Conservation (phyloP, 35 echinoderm and acorn worm species). For the Apostichopus californicus region DNA sequence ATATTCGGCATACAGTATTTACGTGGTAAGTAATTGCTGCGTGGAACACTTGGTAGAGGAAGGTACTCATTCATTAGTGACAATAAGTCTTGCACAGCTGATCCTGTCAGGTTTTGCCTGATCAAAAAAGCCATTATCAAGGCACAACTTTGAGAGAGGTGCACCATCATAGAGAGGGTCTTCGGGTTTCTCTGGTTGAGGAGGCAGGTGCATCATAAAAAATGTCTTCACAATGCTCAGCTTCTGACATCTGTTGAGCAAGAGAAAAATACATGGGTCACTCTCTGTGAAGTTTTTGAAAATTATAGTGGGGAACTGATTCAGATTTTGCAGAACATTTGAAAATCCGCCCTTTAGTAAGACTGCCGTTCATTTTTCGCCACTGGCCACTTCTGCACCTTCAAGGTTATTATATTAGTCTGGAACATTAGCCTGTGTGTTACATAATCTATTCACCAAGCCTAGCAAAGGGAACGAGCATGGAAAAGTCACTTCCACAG, state of each 20-base stretch:
- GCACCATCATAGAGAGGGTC: background rate
- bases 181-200: background rate
- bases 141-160: background rate
- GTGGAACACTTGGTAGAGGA: background rate
- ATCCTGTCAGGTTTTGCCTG: background rate
- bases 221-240: background rate
- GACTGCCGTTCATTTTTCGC: no score
- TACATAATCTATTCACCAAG: no score
- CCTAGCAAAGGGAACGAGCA: no score
- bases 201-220: background rate
- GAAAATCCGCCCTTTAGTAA: no score
- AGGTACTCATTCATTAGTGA: background rate
- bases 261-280: background rate
- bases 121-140: constrained; percentile 4
- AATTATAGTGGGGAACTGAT: no score
- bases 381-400: no score
- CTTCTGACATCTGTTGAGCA: background rate
- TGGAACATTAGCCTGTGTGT: no score
- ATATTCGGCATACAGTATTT: constrained; percentile 38
- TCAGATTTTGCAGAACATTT: no score
- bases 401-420: fast-evolving
- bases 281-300: no score
- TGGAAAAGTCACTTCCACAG: no score
- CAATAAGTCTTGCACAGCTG: background rate
- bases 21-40: constrained; percentile 35